Percentiles rank a stretch among this genome's conserved stretches.
Conservation (phyloP, 2,888 invertebrate species). For the Pandemis corylana region DNA sequence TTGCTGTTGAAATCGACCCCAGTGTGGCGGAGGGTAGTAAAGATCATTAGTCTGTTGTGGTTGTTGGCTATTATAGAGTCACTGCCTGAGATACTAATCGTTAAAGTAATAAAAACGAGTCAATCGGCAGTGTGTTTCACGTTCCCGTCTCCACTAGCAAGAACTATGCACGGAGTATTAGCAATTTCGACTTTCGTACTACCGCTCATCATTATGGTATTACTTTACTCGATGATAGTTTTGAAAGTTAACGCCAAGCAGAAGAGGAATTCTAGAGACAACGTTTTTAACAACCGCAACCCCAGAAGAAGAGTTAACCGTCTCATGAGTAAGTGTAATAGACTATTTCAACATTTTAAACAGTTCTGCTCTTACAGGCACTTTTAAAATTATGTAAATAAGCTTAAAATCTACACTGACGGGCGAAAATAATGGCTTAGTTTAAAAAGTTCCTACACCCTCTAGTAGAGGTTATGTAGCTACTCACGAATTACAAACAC, state of each 20-base stretch:
- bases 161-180: slow-evolving; percentile 58
- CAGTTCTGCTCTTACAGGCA: not conserved
- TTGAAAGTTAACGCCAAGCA: slow-evolving; percentile 59
- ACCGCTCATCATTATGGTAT: slow-evolving; percentile 64
- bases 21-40: slow-evolving; percentile 60
- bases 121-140: slow-evolving; percentile 55
- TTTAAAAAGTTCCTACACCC: too few relatives aligned
- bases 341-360: too few relatives aligned
- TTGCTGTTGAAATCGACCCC: slow-evolving; percentile 55
- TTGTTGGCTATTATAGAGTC: slow-evolving; percentile 60
- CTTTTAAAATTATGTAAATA: not conserved
- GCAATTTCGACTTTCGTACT: slow-evolving; percentile 62
- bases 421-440: too few relatives aligned
- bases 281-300: slow-evolving; percentile 62
- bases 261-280: slow-evolving; percentile 51
- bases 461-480: too few relatives aligned
- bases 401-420: too few relatives aligned
- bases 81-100: slow-evolving; percentile 54
- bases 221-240: slow-evolving; percentile 65
- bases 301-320: slow-evolving; percentile 65
- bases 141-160: slow-evolving; percentile 57
- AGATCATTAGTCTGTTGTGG: slow-evolving; percentile 61
- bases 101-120: slow-evolving; percentile 7
- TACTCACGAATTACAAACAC: too few relatives aligned
- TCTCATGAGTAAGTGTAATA: slow-evolving; percentile 61